Percentiles rank a stretch among this genome's conserved stretches.
Evolutionary conservation across 2,797 vertebrate species (phyloP).

Genomic region (Danio tinwini): DNA sequence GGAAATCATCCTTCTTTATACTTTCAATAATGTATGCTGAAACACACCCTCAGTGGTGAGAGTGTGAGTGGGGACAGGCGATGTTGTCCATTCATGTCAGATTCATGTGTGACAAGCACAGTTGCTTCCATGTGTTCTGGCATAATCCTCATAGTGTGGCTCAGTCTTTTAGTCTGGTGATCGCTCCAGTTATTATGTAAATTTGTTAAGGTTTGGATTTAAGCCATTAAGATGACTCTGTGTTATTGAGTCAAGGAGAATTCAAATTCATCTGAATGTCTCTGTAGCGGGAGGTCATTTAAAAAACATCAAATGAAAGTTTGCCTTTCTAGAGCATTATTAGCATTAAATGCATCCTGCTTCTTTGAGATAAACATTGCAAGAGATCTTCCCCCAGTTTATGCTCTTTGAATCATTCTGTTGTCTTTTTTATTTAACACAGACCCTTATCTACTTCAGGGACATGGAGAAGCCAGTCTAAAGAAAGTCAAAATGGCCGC

Average conservation of each 20-base stretch:
- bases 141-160: too few relatives aligned
- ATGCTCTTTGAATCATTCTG: conserved; percentile 1
- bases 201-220: not conserved
- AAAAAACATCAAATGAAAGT: not conserved
- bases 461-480: conserved; percentile 13
- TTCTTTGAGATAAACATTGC: not conserved
- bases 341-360: not conserved
- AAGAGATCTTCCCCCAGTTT: not conserved
- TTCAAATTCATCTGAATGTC: not conserved
- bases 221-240: not conserved
- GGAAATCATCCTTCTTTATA: too few relatives aligned
- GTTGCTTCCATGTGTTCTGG: too few relatives aligned
- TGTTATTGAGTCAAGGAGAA: not conserved
- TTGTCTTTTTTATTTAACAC: not conserved
- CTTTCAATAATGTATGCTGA: too few relatives aligned
- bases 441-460: conserved; percentile 30
- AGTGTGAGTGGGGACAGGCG: too few relatives aligned
- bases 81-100: too few relatives aligned
- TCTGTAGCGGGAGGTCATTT: not conserved
- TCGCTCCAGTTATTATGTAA: too few relatives aligned
- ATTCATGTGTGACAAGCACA: too few relatives aligned
- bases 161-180: too few relatives aligned
- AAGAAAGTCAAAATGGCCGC: conserved; percentile 49
- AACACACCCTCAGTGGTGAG: too few relatives aligned
- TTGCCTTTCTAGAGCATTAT: not conserved